A percentile compares a stretch with the other conserved stretches of the same genome.
Evolutionary conservation across 2,797 vertebrate genomes (phyloP).

Genomic region (Poeciliopsis paucimaculata): DNA sequence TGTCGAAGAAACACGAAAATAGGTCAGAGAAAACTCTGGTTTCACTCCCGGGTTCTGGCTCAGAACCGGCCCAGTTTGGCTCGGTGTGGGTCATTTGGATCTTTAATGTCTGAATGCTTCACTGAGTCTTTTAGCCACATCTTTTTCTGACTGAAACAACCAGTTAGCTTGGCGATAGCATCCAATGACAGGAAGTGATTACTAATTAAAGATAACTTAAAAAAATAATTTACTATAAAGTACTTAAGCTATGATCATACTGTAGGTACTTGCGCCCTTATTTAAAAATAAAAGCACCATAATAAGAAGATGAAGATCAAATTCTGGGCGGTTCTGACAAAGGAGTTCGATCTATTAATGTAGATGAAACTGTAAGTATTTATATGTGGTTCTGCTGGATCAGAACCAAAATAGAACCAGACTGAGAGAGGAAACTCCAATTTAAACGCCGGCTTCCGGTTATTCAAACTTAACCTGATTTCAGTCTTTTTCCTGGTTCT

Average conservation of each 20-base stretch:
- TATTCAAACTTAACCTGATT: background rate
- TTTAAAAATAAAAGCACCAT: background rate
- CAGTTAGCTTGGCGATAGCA: background rate
- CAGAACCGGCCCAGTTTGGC: background rate
- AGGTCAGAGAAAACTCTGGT: background rate
- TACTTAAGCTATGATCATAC: no score
- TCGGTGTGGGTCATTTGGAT: background rate
- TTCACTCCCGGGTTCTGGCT: background rate
- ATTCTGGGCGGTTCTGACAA: background rate
- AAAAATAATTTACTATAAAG: no score
- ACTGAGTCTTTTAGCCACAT: background rate
- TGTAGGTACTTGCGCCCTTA: background rate
- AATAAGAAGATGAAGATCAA: background rate
- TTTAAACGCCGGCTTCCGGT: no score
- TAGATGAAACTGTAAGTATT: background rate
- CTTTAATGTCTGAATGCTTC: background rate
- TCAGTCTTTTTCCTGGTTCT: background rate
- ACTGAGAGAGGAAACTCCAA: background rate
- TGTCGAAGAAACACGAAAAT: conserved; percentile 20
- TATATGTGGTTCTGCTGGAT: background rate
- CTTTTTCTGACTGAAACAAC: background rate
- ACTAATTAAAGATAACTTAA: background rate
- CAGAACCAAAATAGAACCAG: background rate
- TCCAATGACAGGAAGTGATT: background rate
- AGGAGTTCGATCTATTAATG: no score